phyloP scores from a whole-genome alignment of 2,888 invertebrate genomes.

The Drosophila greeni region DNA sequence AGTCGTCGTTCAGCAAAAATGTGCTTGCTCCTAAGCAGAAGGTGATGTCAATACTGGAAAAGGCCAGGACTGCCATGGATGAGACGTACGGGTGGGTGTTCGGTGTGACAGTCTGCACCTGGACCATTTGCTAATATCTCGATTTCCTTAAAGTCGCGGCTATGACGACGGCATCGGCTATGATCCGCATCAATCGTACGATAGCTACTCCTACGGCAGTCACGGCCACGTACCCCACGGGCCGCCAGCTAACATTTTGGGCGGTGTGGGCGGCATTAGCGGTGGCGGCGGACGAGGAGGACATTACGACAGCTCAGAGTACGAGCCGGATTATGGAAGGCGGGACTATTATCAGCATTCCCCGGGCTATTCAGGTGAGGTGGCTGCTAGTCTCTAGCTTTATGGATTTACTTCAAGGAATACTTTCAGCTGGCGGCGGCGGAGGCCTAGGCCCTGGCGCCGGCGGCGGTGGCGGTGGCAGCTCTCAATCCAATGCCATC shows the following conservation, averaged over 20 bases:
- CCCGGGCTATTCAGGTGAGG: constrained; percentile 76
- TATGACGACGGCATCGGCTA: constrained; percentile 77
- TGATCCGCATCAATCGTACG: constrained; percentile 76
- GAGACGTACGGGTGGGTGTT: constrained; percentile 83
- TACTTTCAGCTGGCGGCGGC: constrained; percentile 24
- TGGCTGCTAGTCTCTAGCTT: background rate
- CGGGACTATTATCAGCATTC: constrained; percentile 79
- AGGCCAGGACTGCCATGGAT: constrained; percentile 90
- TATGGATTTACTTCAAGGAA: background rate
- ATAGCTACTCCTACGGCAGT: constrained; percentile 72
- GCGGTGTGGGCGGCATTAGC: constrained; percentile 56
- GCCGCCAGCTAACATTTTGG: constrained; percentile 62
- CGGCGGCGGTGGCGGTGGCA: constrained; percentile 25
- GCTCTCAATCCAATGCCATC: constrained; percentile 68
- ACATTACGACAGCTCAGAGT: constrained; percentile 77
- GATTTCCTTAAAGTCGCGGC: constrained; percentile 63
- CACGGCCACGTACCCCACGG: constrained; percentile 68
- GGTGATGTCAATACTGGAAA: constrained; percentile 90
- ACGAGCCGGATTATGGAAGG: constrained; percentile 77
- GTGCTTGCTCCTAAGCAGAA: constrained; percentile 86
- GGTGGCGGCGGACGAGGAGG: constrained; percentile 49
- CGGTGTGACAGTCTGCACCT: background rate
- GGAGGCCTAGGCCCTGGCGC: constrained; percentile 51
- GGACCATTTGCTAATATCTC: background rate
- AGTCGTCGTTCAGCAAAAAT: constrained; percentile 79